These are phyloP conservation scores for Rhea americana DNA, from an alignment of 2,113 vertebrate genomes.

Conservation along the genomic window DNA sequence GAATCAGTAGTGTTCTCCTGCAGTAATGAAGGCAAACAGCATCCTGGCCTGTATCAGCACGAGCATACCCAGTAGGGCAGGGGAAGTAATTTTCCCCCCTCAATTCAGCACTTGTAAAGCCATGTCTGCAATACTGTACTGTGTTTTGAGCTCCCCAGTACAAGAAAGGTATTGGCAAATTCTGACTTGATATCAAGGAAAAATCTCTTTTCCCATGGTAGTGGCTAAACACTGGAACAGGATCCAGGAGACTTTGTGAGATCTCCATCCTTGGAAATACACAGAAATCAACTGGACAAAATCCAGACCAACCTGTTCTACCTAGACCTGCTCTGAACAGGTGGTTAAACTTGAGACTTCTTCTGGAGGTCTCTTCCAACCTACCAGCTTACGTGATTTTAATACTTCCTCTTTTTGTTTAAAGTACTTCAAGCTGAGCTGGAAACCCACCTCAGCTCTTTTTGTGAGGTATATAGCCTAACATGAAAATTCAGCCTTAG, in stretches of 20 bases:
- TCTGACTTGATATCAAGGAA: neutral
- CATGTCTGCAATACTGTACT: neutral
- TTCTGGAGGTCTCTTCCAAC: neutral
- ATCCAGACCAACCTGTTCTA: no score
- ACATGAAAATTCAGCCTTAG: neutral
- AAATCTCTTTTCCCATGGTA: neutral
- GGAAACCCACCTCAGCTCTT: neutral
- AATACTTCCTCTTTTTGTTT: neutral
- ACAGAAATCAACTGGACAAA: no score
- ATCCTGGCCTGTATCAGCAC: neutral
- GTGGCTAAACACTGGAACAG: neutral
- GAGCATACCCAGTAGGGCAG: neutral
- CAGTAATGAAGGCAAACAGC: neutral
- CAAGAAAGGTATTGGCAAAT: neutral
- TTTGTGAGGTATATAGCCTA: neutral
- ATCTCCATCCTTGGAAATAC: neutral
- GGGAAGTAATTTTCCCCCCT: neutral
- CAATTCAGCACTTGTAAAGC: neutral
- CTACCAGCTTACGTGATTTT: neutral
- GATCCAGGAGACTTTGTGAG: neutral
- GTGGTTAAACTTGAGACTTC: neutral
- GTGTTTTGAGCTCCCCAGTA: neutral
- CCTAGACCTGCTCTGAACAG: neutral
- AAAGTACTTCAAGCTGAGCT: neutral
- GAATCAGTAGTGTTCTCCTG: neutral